A percentile compares a stretch with the other conserved stretches of the same genome.
phyloP scores from a whole-genome alignment of 2,888 invertebrate species.

The Nasonovia ribisnigri region DNA sequence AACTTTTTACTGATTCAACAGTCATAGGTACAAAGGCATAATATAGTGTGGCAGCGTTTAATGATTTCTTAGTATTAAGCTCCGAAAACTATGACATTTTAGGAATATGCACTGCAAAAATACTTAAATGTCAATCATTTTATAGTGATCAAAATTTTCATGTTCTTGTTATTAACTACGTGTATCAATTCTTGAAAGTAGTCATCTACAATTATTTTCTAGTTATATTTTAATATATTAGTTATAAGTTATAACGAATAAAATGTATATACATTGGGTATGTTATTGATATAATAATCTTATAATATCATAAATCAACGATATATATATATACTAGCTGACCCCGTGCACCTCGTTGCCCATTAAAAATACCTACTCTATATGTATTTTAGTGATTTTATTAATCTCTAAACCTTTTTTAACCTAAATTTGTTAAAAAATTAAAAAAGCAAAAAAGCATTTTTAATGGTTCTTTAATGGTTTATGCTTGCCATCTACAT shows the following conservation, averaged over 20 bases:
- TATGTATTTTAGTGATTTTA: too few relatives aligned
- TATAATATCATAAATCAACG: too few relatives aligned
- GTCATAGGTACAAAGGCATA: background rate
- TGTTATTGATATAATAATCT: background rate
- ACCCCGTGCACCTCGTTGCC: too few relatives aligned
- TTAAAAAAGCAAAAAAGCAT: too few relatives aligned
- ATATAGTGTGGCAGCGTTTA: background rate
- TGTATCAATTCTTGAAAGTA: background rate
- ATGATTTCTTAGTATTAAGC: constrained; percentile 41
- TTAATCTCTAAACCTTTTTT: too few relatives aligned
- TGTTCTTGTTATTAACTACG: background rate
- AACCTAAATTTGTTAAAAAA: too few relatives aligned
- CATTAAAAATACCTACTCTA: too few relatives aligned
- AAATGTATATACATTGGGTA: background rate
- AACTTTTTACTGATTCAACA: constrained; percentile 31
- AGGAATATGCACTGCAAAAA: background rate
- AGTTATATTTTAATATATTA: too few relatives aligned
- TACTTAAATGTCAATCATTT: background rate
- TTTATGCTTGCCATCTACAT: too few relatives aligned
- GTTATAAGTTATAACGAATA: too few relatives aligned
- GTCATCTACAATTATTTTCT: background rate
- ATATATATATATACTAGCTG: too few relatives aligned
- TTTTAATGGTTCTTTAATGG: too few relatives aligned
- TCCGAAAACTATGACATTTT: constrained; percentile 32
- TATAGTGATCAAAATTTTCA: background rate